Base-by-base conservation (phyloP, 1,140 invertebrate genomes). In the Heterodera carotae region DNA sequence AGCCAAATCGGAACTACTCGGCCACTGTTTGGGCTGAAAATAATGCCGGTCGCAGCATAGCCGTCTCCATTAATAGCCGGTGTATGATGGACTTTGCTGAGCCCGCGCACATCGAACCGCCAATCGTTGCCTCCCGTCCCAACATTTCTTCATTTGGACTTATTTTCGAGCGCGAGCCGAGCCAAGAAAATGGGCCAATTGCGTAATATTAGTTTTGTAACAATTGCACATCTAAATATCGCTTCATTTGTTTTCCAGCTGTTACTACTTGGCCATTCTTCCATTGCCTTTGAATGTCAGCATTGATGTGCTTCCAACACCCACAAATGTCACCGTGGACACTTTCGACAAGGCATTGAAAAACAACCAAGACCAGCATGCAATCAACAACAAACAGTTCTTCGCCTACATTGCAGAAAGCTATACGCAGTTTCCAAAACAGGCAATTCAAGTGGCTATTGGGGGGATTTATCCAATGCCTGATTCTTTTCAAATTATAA, bases 1-100 rank as follows among this genome's bases (percentile, higher is more conserved):
- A 87, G 82, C 85, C 85, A n/a, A 87, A 87, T 83, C 80, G 85
- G 12, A 87, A 87, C 75, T 87, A 87, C 70, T 76, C 84, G 6
- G 86, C 85, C 22, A 82, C 85, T 25, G 76, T 87, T 5, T 88
- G 86, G 86, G 85, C 85, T 1, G 84, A 88, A 64, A 87, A 87
- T 66, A 78, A 74, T 22, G 86, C 85, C 12, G 86, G 86, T n/a
- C 59, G 71, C 59, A 84, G 82, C 22, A 66, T 62, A 15, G 74
- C 81, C 18, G 75, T 76, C 5, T 56, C 76, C 12, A 85, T 86
- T 67, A 33, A 73, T 39, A 69, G 81, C 29, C 81, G 87, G 39
- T 87, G 85, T 71, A 56, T 86, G 12, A 86, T 84, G 67, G 81
- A 87, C 64, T 87, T 77, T 76, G 86, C 86, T 27, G 76, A 87